Base-by-base conservation (phyloP, 1,140 invertebrate genomes). In the Conus ventricosus region DNA sequence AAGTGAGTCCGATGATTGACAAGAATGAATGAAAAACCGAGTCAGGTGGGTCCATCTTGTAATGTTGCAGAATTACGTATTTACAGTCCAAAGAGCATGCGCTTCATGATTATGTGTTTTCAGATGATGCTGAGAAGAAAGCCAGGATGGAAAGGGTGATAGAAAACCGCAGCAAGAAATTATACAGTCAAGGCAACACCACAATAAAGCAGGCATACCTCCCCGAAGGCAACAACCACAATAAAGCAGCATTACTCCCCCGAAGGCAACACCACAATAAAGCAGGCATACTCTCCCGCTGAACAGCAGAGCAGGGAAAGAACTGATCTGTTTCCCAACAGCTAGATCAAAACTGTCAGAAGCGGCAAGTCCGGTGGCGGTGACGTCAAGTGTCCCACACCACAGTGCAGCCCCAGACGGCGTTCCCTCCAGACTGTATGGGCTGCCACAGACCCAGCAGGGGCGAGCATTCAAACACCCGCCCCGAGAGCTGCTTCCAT, bases 61-160 rank as follows among this genome's bases (percentile, higher is more conserved):
- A 13, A 20, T 63, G 17, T 20, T 1, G 10, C 60, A 63, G 60
- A 63, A 63, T 63, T 63, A 63, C 60, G 60, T 63, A 39, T 39
- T 39, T 39, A 39, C 39, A 39, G 39, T 39, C 39, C 39, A 39
- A 39, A 39, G 39, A 39, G 39, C 39, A 39, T 39, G 39, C 3
- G 39, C 3, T 39, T 39, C 39, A 39, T 39, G 39, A 39, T 39
- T 39, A 39, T 75, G 60, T 15, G 78, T 67, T 75, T 20, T 15
- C 80, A 90, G 89, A 90, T 90, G 89, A 90, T 4, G 82, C n/a
- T 76, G 91, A 91, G 63, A 89, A 84, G 57, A 90, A 85, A 57
- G 88, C 87, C 17, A 80, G 89, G 7, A 88, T 90, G 87, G 88
- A 82, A 17, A 88, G 88, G 80, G 91, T 90, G 81, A 78, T 88